Evolutionary conservation across 2,888 invertebrate genomes (phyloP), one percentile per base, ranked within the genome.

Genomic region (Mythimna loreyi): DNA sequence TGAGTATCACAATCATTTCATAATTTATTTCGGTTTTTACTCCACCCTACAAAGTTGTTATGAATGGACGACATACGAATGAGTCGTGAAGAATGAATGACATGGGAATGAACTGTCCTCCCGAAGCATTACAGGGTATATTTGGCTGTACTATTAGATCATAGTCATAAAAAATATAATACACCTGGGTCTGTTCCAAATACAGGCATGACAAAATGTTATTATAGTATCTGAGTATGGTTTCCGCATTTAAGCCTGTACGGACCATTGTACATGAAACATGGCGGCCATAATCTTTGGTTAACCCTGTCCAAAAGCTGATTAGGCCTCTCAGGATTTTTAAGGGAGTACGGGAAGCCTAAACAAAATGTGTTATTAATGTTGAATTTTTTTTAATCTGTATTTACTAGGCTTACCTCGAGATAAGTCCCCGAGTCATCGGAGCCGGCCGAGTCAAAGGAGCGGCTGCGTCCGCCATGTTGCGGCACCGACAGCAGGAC

Each of bases 381-480:
- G n/a, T n/a, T n/a, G n/a, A n/a, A n/a, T n/a, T n/a, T n/a, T 5
- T 40, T 40, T 40, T 16, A 6, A 40, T 40, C 19, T 16, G 19
- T 49, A 6, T 49, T 21, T 11, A 19, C 23, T 23, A 23, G 19
- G 60, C 55, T 85, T 86, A 95, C 95, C 92, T 95, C 95, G 71
- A 95, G 90, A 71, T 93, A 92, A 62, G 95, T 95, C 85, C 97
- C 97, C n/a, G 97, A 97, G 89, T 97, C 97, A 78, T 97, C 97
- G 81, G 97, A 97, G 80, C 97, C 97, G 71, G 97, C 97, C 36
- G 98, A 98, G 91, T 98, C 98, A 89, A 98, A 98, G 87, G 98
- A 98, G 82, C 97, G 97, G 76, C 98, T 98, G 57, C 98, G 96
- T 66, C 97, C 98, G 53, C 97, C 96, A 43, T 96, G 94, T 88